Percentiles rank a stretch among this genome's conserved stretches.
Conservation (phyloP, 2,888 invertebrate species). For the Acanthococcus lagerstroemiae region DNA sequence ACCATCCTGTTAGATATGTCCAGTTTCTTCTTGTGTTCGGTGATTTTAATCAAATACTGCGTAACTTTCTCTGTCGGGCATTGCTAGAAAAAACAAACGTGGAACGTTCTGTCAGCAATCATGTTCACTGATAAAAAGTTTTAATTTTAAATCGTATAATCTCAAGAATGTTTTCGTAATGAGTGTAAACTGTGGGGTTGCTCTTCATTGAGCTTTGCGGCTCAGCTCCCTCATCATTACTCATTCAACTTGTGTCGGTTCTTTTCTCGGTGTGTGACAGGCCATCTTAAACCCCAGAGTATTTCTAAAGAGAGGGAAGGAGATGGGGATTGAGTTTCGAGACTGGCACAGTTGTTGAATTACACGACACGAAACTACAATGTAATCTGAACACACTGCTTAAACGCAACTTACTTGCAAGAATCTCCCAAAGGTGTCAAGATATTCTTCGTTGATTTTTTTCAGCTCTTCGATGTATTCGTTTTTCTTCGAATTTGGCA, state of each 20-base stretch:
- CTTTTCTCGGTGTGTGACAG: too few relatives aligned
- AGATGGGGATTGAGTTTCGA: too few relatives aligned
- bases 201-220: too few relatives aligned
- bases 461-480: slow-evolving; percentile 22
- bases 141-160: too few relatives aligned
- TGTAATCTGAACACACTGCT: background rate
- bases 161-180: too few relatives aligned
- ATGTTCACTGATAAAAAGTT: too few relatives aligned
- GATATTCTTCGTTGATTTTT: slow-evolving; percentile 13
- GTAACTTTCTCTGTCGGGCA: background rate
- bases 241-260: too few relatives aligned
- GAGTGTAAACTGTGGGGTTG: too few relatives aligned
- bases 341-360: background rate
- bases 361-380: background rate
- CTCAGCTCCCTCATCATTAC: too few relatives aligned
- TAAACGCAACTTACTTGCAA: background rate
- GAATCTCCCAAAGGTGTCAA: background rate
- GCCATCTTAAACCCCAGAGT: too few relatives aligned
- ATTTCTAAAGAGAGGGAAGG: too few relatives aligned
- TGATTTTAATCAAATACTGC: background rate
- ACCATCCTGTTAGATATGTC: background rate
- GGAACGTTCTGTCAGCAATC: too few relatives aligned
- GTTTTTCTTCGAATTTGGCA: slow-evolving; percentile 4
- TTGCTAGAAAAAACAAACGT: background rate
- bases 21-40: background rate